These are phyloP conservation scores for Platycnemis pennipes DNA, from an alignment of 2,888 invertebrate species.

Conservation along the genomic window DNA sequence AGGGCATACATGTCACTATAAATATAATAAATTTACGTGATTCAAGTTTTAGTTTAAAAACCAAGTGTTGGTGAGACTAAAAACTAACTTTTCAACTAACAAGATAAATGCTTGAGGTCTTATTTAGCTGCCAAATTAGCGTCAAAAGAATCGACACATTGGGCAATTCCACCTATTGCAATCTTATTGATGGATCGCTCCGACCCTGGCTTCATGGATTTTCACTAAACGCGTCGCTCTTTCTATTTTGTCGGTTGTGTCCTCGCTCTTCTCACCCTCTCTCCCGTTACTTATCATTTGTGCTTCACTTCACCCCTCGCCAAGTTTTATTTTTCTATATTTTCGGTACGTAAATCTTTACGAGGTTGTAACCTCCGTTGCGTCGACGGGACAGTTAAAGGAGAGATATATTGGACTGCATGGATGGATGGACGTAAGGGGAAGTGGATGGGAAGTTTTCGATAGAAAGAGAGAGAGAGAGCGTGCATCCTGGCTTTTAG, in stretches of 20 bases:
- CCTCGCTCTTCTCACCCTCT: neutral
- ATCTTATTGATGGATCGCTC: neutral
- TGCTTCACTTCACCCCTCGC: neutral
- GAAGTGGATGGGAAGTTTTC: neutral
- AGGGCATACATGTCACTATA: too few species aligned
- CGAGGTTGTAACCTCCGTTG: constrained; percentile 49
- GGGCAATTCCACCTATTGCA: too few species aligned
- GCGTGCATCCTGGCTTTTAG: neutral
- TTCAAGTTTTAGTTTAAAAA: too few species aligned
- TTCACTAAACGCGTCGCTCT: neutral
- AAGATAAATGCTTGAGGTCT: too few species aligned
- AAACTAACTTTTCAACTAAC: too few species aligned
- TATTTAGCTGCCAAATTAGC: too few species aligned
- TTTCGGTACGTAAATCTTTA: constrained; percentile 58
- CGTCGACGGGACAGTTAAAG: constrained; percentile 49
- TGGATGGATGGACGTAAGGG: neutral
- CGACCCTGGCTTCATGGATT: neutral
- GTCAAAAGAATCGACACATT: too few species aligned
- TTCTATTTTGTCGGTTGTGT: neutral
- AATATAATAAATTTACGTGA: too few species aligned
- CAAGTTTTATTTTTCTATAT: constrained; percentile 30
- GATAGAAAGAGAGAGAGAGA: neutral
- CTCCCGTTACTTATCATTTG: neutral
- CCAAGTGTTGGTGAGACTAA: too few species aligned
- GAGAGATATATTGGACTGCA: constrained; percentile 54